Base-by-base conservation (phyloP, 2,797 vertebrate genomes). In the Alauda arvensis region DNA sequence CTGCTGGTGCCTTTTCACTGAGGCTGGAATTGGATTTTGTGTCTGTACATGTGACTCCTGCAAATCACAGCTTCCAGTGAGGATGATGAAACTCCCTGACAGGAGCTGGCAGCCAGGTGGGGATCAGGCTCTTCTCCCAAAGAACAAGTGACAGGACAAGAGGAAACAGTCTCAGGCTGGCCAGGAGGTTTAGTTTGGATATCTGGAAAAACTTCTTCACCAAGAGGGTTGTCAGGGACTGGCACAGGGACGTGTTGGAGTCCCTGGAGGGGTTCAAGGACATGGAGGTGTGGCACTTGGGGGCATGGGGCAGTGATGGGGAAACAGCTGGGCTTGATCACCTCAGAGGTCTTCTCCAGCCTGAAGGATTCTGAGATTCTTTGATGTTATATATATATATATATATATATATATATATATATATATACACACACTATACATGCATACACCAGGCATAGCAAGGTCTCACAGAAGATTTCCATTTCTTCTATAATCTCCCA, bases 211-310 rank as follows among this genome's bases (percentile, higher is more conserved):
- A 23, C 26, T 10, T 29, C 16, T 39, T 51, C 37, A 28, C 21
- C 25, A 16, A 18, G 40, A 42, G 7, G 20, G 8, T 3, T 23
- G 9, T 52, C 3, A 31, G 40, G 40, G 40, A 6, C 16, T 72
- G 55, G 68, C 62, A 17, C 61, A 42, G 53, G 26, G 26, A 29
- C 8, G 15, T 7, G 15, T 2, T 53, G 46, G 33, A 40, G 42
- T n/a, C 21, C 11, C 34, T 40, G 48, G 25, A 55, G 31, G 61
- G 51, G 42, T 7, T n/a, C 56, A 25, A 26, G 15, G 31, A 14
- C 6, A 1, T 3, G 5, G 4, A 16, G n/a, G 11, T 7, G 23
- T 28, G 53, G 46, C 24, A 9, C 18, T 0, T 25, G 59, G 51
- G 40, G 34, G 9, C 29, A 25, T 12, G 56, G 28, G 55, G 7